phyloP scores from a whole-genome alignment of 2,888 invertebrate species.

The Julus scandinavius region DNA sequence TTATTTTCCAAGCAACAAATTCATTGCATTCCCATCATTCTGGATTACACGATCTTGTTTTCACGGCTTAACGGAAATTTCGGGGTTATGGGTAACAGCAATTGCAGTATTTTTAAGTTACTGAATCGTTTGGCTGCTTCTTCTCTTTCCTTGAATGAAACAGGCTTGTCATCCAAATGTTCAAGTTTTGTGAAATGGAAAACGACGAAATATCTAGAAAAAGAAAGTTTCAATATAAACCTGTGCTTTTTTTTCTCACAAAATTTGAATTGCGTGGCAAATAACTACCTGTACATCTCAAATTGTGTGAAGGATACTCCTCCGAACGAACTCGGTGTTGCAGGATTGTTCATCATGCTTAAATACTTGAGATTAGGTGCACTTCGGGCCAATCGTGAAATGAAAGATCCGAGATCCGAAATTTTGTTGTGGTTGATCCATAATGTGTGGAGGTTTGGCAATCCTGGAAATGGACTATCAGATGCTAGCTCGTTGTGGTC shows the following conservation, averaged over 20 bases:
- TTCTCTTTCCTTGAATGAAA: conserved; percentile 74
- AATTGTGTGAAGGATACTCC: conserved; percentile 81
- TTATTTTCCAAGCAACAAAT: not conserved
- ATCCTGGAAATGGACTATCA: conserved; percentile 75
- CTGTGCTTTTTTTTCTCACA: not conserved
- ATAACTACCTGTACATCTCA: conserved; percentile 76
- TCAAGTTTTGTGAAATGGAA: conserved; percentile 67
- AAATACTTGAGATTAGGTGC: conserved; percentile 80
- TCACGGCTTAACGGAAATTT: conserved; percentile 49
- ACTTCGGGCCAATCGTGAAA: conserved; percentile 75
- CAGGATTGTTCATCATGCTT: conserved; percentile 87
- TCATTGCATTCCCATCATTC: not conserved
- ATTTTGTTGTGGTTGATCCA: conserved; percentile 76
- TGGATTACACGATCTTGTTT: conserved; percentile 50
- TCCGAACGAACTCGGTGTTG: conserved; percentile 80
- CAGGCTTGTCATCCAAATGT: conserved; percentile 77
- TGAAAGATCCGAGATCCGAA: conserved; percentile 76
- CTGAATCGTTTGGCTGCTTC: conserved; percentile 75
- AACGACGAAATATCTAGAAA: conserved; percentile 49
- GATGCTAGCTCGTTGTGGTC: conserved; percentile 82
- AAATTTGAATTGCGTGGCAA: conserved; percentile 40
- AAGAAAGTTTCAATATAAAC: not conserved
- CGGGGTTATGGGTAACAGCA: conserved; percentile 50
- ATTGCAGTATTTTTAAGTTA: conserved; percentile 53
- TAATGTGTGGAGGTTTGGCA: conserved; percentile 78